These are phyloP conservation scores for Cephus cinctus DNA, from an alignment of 1,140 invertebrate genomes.

Conservation along the genomic window DNA sequence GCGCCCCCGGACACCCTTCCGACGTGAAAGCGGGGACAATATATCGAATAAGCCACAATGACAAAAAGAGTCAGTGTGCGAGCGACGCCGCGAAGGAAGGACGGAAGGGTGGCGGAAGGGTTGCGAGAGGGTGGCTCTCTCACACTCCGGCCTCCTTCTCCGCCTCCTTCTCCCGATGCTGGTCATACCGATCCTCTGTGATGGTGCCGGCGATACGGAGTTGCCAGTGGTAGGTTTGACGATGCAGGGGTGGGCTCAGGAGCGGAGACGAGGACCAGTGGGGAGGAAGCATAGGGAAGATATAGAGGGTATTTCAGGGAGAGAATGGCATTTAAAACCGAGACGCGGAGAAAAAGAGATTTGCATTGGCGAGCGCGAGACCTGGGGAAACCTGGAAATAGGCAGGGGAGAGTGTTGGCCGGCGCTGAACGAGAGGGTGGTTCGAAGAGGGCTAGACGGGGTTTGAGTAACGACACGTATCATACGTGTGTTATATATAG, in stretches of 20 bases:
- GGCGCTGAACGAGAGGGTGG: slow-evolving; percentile 19
- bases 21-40: slow-evolving; percentile 32
- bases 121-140: slow-evolving; percentile 19
- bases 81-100: slow-evolving; percentile 28
- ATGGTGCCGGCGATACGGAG: slow-evolving; percentile 7
- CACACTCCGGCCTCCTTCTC: too few relatives aligned
- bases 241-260: too few relatives aligned
- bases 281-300: slow-evolving; percentile 16
- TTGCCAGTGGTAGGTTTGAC: too few relatives aligned
- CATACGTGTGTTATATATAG: slow-evolving; percentile 37
- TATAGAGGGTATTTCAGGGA: slow-evolving; percentile 14
- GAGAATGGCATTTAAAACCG: slow-evolving; percentile 44
- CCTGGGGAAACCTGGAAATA: slow-evolving; percentile 11
- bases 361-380: slow-evolving; percentile 37
- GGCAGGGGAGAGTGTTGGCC: slow-evolving; percentile 13
- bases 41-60: slow-evolving; percentile 54
- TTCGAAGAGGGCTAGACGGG: slow-evolving; percentile 21
- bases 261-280: too few relatives aligned
- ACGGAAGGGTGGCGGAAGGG: slow-evolving; percentile 28
- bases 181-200: too few relatives aligned
- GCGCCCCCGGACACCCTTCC: slow-evolving; percentile 23
- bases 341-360: slow-evolving; percentile 51
- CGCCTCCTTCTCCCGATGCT: too few relatives aligned
- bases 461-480: slow-evolving; percentile 41
- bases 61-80: slow-evolving; percentile 47